Evolutionary conservation across 2,113 vertebrate genomes (phyloP).

Genomic region (Gallinago media): DNA sequence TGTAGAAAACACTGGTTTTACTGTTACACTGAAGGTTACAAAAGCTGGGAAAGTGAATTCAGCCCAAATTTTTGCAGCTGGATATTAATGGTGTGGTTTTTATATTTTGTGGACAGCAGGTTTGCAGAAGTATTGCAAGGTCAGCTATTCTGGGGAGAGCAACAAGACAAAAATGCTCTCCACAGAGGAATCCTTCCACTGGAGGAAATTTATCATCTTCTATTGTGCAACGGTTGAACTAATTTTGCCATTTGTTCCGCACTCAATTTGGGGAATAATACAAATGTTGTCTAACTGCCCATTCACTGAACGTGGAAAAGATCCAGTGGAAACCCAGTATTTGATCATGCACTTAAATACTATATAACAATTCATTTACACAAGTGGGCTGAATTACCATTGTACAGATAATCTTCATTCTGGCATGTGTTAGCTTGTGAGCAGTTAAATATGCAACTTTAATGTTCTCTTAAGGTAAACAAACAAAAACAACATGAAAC

Average conservation of each 20-base stretch:
- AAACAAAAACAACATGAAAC: background rate
- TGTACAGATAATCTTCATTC: background rate
- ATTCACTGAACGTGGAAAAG: background rate
- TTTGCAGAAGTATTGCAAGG: background rate
- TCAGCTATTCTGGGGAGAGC: background rate
- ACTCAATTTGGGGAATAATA: background rate
- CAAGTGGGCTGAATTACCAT: background rate
- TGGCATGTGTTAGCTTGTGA: background rate
- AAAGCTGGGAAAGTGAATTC: background rate
- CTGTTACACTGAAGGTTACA: background rate
- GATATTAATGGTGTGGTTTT: background rate
- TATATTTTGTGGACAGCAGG: background rate
- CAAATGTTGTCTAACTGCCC: background rate
- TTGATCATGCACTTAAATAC: background rate
- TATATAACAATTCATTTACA: background rate
- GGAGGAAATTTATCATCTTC: background rate
- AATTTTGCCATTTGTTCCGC: background rate
- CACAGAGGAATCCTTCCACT: background rate
- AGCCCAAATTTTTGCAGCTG: constrained; percentile 23
- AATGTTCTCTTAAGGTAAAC: background rate
- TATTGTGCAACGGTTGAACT: background rate
- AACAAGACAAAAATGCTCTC: constrained; percentile 6
- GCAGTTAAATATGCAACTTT: background rate
- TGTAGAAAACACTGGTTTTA: background rate
- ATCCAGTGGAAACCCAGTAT: background rate